A percentile compares a stretch with the other conserved stretches of the same genome.
Evolutionary conservation across 2,113 vertebrate species (phyloP).

Genomic region (Astatoreochromis straeleni): DNA sequence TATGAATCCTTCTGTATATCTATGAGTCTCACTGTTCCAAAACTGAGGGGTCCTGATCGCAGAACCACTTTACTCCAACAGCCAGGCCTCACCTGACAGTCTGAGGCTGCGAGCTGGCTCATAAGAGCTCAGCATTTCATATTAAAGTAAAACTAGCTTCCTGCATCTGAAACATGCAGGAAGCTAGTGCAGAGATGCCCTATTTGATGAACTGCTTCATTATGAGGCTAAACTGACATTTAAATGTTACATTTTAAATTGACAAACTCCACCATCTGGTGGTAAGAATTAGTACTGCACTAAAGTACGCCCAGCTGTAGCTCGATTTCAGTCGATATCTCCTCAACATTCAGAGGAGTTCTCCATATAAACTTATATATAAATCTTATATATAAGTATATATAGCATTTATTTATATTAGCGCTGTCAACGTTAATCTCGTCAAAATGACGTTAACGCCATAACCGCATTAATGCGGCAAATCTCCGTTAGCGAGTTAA

Average conservation of each 20-base stretch:
- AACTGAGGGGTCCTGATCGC: not conserved
- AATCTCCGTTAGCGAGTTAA: not conserved
- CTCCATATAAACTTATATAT: not conserved
- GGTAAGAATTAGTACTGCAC: not conserved
- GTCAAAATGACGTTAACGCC: not conserved
- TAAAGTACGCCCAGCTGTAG: not conserved
- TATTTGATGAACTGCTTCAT: not conserved
- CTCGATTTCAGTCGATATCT: not conserved
- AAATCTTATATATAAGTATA: not conserved
- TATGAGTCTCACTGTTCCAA: not conserved
- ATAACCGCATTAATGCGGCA: not conserved
- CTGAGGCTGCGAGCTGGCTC: not conserved
- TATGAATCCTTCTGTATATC: not conserved
- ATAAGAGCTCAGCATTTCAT: not conserved
- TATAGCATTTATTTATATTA: not conserved
- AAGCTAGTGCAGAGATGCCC: not conserved
- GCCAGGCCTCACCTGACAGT: accelerated
- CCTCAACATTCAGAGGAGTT: not conserved
- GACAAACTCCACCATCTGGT: not conserved
- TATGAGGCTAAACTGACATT: not conserved
- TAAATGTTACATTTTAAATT: not conserved
- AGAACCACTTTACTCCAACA: not conserved
- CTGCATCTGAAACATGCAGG: not conserved
- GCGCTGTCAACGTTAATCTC: not conserved
- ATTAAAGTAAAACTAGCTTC: not conserved